Evolutionary conservation across 2,888 invertebrate species (phyloP).

Genomic region (Dolichopus griseipennis): DNA sequence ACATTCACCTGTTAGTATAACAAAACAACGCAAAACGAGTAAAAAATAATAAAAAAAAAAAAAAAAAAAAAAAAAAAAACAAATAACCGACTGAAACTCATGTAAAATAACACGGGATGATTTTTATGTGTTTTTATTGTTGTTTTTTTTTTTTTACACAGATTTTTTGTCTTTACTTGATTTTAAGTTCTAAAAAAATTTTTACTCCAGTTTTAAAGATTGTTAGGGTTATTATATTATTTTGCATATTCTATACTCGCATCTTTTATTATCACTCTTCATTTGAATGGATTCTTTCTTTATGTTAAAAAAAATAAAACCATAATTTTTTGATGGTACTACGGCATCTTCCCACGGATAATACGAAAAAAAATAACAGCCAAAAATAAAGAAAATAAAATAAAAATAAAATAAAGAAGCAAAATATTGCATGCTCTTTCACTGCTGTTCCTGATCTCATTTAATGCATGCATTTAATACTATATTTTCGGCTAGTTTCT

Average conservation of each 20-base stretch:
- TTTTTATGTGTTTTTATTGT: no score
- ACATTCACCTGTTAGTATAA: neutral
- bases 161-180: no score
- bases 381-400: neutral
- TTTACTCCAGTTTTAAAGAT: neutral
- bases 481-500: no score
- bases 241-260: no score
- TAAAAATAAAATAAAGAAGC: no score
- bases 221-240: neutral
- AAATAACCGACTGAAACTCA: neutral
- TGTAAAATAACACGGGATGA: neutral
- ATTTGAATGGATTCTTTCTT: neutral
- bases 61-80: no score
- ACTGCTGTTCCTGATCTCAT: neutral
- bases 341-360: neutral
- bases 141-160: no score
- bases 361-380: no score
- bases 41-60: no score
- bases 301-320: no score
- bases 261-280: neutral
- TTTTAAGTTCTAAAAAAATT: no score
- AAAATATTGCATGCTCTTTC: neutral
- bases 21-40: neutral
- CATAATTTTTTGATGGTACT: neutral
- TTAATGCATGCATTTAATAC: no score